phyloP scores from a whole-genome alignment of 2,797 vertebrate species.

The Chrosomus eos region DNA sequence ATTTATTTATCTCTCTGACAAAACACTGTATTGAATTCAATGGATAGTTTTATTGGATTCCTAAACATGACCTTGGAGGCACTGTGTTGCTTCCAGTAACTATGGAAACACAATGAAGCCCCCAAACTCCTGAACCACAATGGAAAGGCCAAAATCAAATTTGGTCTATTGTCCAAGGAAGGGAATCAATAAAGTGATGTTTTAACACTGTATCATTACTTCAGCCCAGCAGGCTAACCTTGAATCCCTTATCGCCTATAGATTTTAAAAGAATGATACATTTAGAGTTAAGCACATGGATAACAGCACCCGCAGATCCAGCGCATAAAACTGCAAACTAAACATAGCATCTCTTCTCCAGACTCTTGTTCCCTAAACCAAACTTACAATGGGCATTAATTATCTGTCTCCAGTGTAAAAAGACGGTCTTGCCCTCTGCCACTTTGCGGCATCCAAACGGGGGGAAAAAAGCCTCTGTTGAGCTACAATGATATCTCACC shows the following conservation, averaged over 20 bases:
- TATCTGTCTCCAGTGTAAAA: conserved; percentile 16
- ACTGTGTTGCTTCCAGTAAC: conserved; percentile 29
- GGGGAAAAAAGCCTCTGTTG: not conserved
- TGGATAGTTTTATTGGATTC: conserved; percentile 26
- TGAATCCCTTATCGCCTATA: not conserved
- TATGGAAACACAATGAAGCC: conserved; percentile 28
- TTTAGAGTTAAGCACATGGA: conserved; percentile 28
- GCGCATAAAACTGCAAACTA: conserved; percentile 1
- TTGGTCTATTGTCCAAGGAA: conserved; percentile 32
- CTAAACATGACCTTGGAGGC: conserved; percentile 41
- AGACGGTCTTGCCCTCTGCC: not conserved
- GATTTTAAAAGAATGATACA: conserved; percentile 21
- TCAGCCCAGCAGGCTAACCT: conserved; percentile 19
- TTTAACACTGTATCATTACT: conserved; percentile 33
- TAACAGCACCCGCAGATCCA: conserved; percentile 6
- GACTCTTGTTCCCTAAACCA: conserved; percentile 7
- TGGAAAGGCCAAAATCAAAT: conserved; percentile 37
- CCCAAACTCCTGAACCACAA: conserved; percentile 16
- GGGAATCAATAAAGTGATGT: conserved; percentile 32
- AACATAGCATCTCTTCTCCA: conserved; percentile 1
- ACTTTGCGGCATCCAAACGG: conserved; percentile 1
- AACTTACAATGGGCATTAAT: conserved; percentile 4
- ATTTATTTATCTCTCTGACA: not conserved
- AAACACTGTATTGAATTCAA: conserved; percentile 13
- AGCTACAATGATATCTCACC: conserved; percentile 2